These are phyloP conservation scores for Pollenia angustigena DNA, from an alignment of 2,888 invertebrate species.

Conservation along the genomic window DNA sequence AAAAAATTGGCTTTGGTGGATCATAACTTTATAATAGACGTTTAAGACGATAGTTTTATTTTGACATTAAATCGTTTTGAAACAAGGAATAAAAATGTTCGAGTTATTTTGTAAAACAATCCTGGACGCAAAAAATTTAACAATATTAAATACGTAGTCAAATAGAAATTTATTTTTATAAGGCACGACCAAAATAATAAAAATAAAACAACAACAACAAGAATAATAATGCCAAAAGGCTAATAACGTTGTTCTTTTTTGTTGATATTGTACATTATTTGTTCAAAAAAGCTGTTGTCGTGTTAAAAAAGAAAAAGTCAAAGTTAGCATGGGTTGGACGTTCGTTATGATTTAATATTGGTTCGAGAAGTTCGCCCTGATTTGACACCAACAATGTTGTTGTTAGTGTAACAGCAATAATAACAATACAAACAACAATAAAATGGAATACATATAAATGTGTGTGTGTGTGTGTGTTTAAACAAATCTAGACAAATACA, in stretches of 20 bases:
- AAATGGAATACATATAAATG: slow-evolving; percentile 6
- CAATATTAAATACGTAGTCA: slow-evolving; percentile 78
- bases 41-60: no score
- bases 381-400: slow-evolving; percentile 64
- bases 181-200: slow-evolving; percentile 75
- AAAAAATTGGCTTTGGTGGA: no score
- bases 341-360: slow-evolving; percentile 66
- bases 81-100: no score
- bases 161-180: slow-evolving; percentile 82
- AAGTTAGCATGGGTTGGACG: slow-evolving; percentile 42
- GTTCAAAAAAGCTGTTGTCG: slow-evolving; percentile 51
- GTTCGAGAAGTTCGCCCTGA: slow-evolving; percentile 59
- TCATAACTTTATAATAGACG: no score
- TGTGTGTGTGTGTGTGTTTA: not conserved
- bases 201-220: slow-evolving; percentile 31
- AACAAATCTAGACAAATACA: slow-evolving; percentile 77
- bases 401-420: slow-evolving; percentile 69
- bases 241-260: slow-evolving; percentile 68
- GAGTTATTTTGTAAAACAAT: no score
- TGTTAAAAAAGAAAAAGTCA: slow-evolving; percentile 61
- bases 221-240: slow-evolving; percentile 63
- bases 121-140: no score
- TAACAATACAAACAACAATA: slow-evolving; percentile 36
- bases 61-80: no score
- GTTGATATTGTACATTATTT: slow-evolving; percentile 56